These are phyloP conservation scores for Echinometra lucunter DNA, from an alignment of 53 echinoderm and acorn worm species.

Conservation along the genomic window DNA sequence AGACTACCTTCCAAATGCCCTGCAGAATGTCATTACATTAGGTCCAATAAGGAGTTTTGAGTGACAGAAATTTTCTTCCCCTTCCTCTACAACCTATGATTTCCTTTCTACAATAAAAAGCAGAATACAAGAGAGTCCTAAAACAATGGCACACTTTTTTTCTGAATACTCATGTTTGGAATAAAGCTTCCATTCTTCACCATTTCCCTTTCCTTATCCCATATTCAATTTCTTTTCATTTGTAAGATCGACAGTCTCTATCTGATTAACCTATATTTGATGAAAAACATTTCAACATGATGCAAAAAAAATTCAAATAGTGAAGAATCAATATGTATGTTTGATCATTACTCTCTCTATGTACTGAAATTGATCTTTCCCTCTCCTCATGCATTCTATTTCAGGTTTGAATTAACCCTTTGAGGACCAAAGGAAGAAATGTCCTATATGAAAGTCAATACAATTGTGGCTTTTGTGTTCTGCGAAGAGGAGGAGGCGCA, in stretches of 20 bases:
- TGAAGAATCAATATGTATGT: neutral
- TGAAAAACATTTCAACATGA: neutral
- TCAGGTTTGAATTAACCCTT: neutral
- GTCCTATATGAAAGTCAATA: neutral
- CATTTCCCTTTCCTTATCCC: neutral
- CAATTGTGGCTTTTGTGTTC: too few relatives aligned
- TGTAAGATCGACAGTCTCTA: neutral
- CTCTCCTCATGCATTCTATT: neutral
- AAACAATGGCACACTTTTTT: neutral
- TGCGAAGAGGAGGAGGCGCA: neutral
- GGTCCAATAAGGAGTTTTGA: conserved; percentile 25
- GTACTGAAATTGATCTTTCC: neutral
- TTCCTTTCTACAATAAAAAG: neutral
- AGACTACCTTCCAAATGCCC: conserved; percentile 8
- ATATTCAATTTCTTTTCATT: neutral
- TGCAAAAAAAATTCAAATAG: neutral
- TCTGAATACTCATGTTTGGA: neutral
- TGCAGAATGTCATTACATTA: conserved; percentile 52
- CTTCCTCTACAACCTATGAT: neutral
- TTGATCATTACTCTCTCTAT: neutral
- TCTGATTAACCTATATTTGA: conserved; percentile 5
- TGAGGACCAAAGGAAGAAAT: neutral
- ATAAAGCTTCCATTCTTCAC: neutral
- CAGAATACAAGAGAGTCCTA: neutral
- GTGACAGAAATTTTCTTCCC: conserved; percentile 22